Evolutionary conservation across 2,113 vertebrate species (phyloP).

Genomic region (Neofelis nebulosa): DNA sequence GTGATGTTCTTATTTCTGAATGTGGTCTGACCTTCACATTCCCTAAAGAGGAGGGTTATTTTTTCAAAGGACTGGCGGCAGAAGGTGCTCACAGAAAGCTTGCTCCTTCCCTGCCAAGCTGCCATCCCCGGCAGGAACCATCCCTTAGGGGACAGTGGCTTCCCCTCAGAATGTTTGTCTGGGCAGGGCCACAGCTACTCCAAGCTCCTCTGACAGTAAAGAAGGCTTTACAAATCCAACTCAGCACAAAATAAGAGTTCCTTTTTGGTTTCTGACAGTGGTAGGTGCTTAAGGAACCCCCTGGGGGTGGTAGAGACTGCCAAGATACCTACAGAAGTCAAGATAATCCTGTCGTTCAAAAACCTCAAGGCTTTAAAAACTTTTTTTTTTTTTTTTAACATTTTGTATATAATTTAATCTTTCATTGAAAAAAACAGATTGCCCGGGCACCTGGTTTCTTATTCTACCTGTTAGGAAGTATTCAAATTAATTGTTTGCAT

Average conservation of each 20-base stretch:
- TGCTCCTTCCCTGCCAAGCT: conserved; percentile 30
- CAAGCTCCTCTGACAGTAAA: not conserved
- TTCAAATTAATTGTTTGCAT: not conserved
- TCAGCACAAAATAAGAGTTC: not conserved
- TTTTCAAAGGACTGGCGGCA: conserved; percentile 54
- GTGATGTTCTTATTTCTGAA: conserved; percentile 59
- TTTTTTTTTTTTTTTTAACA: not conserved
- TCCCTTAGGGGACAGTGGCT: not conserved
- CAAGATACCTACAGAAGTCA: not conserved
- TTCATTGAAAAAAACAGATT: not conserved
- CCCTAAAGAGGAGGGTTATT: conserved; percentile 31
- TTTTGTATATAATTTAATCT: not conserved
- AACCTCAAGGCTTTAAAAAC: not conserved
- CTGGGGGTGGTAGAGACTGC: not conserved
- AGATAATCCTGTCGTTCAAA: not conserved
- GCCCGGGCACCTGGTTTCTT: not conserved
- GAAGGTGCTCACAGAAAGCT: conserved; percentile 39
- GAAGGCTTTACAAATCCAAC: not conserved
- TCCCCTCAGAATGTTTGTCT: not conserved
- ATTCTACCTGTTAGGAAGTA: not conserved
- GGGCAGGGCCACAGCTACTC: not conserved
- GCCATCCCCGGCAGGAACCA: not conserved
- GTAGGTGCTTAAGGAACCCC: not conserved
- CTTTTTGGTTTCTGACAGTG: not conserved
- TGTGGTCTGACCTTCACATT: conserved; percentile 51